These are phyloP conservation scores for Cheilosia scutellata DNA, from an alignment of 2,888 invertebrate genomes.

Conservation along the genomic window DNA sequence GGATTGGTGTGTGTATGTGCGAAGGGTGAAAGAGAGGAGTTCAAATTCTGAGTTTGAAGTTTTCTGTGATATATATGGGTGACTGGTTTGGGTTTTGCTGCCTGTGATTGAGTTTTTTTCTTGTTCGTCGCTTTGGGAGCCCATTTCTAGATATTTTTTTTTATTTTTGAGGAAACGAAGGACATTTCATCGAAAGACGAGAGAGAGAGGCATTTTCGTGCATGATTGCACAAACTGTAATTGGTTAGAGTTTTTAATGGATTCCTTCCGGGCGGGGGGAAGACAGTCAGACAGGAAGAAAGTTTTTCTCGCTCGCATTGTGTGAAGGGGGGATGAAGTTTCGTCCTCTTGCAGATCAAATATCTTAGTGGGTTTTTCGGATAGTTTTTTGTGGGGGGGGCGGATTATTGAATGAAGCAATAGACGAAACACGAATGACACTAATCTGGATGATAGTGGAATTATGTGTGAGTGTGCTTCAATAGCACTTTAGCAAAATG, in stretches of 20 bases:
- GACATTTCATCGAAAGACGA: conserved; percentile 62
- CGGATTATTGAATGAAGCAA: conserved; percentile 16
- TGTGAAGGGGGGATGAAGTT: conserved; percentile 9
- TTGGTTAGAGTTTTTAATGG: conserved; percentile 64
- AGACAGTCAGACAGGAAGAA: conserved; percentile 3
- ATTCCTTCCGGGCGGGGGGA: conserved; percentile 29
- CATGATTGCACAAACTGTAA: conserved; percentile 72
- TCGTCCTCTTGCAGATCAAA: conserved; percentile 23
- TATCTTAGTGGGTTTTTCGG: conserved; percentile 42
- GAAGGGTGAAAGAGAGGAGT: background rate
- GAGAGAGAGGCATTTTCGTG: conserved; percentile 57
- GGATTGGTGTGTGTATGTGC: background rate
- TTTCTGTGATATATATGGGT: conserved; percentile 66
- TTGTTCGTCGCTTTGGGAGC: background rate
- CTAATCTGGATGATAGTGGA: conserved; percentile 26
- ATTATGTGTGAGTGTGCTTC: background rate
- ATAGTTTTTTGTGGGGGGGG: conserved; percentile 13
- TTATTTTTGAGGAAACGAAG: conserved; percentile 19
- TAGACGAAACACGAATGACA: conserved; percentile 12
- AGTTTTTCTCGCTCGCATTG: background rate
- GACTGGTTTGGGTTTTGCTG: conserved; percentile 53
- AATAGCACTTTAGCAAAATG: conserved; percentile 1
- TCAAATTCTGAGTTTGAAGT: conserved; percentile 65
- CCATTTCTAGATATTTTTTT: conserved; percentile 2
- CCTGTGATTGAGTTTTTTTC: conserved; percentile 54